A percentile compares a stretch with the other conserved stretches of the same genome.
Conservation (phyloP, 1,140 invertebrate genomes). For the Nephila pilipes region DNA sequence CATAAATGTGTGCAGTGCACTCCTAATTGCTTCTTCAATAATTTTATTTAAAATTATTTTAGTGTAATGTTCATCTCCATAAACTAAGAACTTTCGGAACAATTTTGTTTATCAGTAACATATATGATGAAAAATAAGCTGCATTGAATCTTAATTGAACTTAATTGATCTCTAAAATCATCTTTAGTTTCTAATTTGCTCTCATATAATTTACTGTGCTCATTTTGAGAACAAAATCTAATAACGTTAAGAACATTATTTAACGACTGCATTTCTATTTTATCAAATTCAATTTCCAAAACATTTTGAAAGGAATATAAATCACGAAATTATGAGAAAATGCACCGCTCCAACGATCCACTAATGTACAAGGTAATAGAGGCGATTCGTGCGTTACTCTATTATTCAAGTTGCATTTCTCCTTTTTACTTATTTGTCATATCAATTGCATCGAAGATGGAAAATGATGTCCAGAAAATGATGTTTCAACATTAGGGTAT, state of each 20-base stretch:
- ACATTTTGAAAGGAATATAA: constrained; percentile 46
- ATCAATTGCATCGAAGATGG: neutral
- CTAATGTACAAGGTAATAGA: constrained; percentile 6
- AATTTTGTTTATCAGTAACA: no score
- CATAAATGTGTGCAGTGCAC: no score
- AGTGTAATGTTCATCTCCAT: no score
- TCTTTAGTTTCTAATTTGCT: no score
- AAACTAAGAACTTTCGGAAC: no score
- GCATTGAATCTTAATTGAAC: no score
- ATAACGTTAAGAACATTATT: neutral
- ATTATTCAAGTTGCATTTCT: neutral
- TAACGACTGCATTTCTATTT: neutral
- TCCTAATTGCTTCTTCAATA: no score
- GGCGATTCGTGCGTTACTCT: neutral
- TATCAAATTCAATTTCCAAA: constrained; percentile 1
- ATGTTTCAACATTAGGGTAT: neutral
- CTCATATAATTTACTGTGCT: no score
- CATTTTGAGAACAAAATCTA: no score
- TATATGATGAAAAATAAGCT: no score
- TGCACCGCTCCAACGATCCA: neutral
- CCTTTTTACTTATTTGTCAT: neutral
- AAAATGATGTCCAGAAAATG: neutral
- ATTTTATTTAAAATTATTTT: no score
- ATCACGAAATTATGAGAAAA: constrained; percentile 16
- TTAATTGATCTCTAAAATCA: no score